Evolutionary conservation across 2,797 vertebrate species (phyloP), one percentile per base, ranked within the genome.

Genomic region (Argyrosomus regius): DNA sequence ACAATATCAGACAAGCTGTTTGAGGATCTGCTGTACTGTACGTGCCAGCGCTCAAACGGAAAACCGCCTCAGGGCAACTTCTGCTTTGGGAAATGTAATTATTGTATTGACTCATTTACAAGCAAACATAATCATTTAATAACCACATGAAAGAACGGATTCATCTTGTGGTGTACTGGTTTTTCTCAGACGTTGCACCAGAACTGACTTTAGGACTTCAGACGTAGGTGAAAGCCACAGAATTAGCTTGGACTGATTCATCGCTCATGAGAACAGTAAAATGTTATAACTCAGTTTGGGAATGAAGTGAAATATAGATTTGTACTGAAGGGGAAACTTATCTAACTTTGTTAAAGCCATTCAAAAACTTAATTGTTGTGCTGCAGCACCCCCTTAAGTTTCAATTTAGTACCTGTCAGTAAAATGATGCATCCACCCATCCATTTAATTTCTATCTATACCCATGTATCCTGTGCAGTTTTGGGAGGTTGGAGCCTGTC

Each of bases 71-170:
- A 69, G n/a, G 59, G 53, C 58, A 77, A 45, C 39, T 18, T 48
- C 64, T 60, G 16, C 24, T 45, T 1, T 14, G 28, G 46, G 31
- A 77, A 72, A 70, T 22, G 26, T 28, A 4, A 56, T 60, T 54
- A 48, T 28, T 53, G 4, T 39, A 63, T 9, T 77, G 85, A 79
- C 41, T 74, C 80, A 77, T 53, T 49, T 43, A 58, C 49, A 75
- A 63, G 26, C 65, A 59, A 72, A n/a, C 5, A 5, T 8, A 28
- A 20, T 9, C 35, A 41, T 13, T 45, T 16, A 17, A 28, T 10
- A 5, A 24, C 28, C 11, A 52, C 3, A 17, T 26, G 7, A 45
- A 31, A 10, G 9, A 3, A 22, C 5, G 28, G 1, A 53, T 13
- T 48, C 0, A 48, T 62, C 16, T 57, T 59, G 54, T 2, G 1